These are phyloP conservation scores for Camponotus pennsylvanicus DNA, from an alignment of 1,140 invertebrate genomes.

Conservation along the genomic window DNA sequence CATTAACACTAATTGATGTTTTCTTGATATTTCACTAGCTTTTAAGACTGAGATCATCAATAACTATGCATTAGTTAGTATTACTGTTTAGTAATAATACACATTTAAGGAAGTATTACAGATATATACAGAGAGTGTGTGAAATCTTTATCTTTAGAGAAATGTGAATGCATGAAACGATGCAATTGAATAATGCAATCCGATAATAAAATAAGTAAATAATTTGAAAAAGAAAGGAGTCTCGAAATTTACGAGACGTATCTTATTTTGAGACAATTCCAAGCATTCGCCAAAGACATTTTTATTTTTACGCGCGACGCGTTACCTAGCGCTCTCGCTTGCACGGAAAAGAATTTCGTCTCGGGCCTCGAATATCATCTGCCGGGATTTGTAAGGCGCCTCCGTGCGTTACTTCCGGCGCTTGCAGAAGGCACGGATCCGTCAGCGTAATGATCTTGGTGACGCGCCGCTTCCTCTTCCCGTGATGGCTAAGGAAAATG, in stretches of 20 bases:
- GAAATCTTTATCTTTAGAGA: constrained; percentile 21
- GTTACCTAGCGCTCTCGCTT: neutral
- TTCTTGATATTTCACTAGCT: too few relatives aligned
- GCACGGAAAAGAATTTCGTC: constrained; percentile 7
- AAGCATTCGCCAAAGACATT: neutral
- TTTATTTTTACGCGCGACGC: constrained; percentile 36
- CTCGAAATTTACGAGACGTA: neutral
- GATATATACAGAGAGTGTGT: neutral
- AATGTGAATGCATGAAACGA: neutral
- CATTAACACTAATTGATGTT: too few relatives aligned
- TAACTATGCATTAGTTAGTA: too few relatives aligned
- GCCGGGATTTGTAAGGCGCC: constrained; percentile 71
- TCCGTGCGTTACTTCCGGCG: constrained; percentile 80
- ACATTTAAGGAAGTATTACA: neutral
- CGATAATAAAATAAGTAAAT: neutral
- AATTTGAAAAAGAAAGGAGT: neutral
- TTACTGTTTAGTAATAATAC: too few relatives aligned
- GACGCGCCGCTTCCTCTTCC: constrained; percentile 82
- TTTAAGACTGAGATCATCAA: too few relatives aligned
- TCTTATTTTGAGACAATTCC: constrained; percentile 38
- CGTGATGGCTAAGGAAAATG: constrained; percentile 68
- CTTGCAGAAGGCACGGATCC: constrained; percentile 76
- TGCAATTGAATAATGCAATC: neutral
- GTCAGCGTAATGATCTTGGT: constrained; percentile 85
- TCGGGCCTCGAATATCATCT: constrained; percentile 10